phyloP scores from a whole-genome alignment of 2,113 vertebrate genomes.

The Falco punctatus region DNA sequence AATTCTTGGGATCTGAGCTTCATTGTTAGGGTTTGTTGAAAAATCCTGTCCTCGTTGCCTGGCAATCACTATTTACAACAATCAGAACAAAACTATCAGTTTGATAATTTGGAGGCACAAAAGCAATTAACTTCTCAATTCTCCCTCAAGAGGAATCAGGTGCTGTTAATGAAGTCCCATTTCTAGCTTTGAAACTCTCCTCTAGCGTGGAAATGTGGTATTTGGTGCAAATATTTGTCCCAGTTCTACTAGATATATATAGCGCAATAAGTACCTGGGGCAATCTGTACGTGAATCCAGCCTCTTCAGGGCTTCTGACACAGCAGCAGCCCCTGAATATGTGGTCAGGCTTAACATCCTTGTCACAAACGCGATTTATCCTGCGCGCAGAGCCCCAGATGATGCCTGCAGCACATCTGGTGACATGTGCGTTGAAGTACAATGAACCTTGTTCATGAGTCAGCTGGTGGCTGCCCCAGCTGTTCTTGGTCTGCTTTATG shows the following conservation, averaged over 20 bases:
- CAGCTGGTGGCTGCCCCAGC: background rate
- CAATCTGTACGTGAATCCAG: background rate
- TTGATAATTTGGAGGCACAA: background rate
- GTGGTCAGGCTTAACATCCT: background rate
- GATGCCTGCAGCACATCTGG: background rate
- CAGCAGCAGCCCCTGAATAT: background rate
- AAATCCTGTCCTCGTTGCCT: background rate
- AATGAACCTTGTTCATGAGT: background rate
- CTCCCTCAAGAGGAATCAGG: background rate
- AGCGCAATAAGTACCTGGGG: background rate
- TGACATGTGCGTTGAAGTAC: fast-evolving
- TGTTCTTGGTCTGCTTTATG: background rate
- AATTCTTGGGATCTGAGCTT: background rate
- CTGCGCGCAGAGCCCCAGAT: background rate
- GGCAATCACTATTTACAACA: background rate
- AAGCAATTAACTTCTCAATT: constrained; percentile 5
- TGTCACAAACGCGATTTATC: background rate
- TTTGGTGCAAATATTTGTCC: background rate
- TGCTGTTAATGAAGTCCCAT: background rate
- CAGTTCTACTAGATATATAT: background rate
- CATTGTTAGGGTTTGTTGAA: background rate
- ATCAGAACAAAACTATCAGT: background rate
- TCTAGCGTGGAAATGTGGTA: background rate
- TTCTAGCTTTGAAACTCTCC: background rate
- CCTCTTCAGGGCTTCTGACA: background rate